Conservation (phyloP, 2,888 invertebrate species). For the Pseudoips prasinana region DNA sequence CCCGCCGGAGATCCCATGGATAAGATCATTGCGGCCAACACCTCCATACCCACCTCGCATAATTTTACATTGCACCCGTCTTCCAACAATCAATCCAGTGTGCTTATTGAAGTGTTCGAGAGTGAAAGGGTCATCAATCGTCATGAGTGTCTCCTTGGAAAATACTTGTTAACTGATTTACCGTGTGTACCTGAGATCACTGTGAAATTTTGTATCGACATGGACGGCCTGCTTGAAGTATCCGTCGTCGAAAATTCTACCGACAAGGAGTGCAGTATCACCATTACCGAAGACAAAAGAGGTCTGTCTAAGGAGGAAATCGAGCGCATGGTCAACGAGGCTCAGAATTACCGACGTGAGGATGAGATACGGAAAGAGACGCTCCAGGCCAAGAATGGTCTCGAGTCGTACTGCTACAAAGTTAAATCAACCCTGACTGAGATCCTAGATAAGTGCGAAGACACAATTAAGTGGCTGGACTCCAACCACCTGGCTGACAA, state of each 20-base stretch:
- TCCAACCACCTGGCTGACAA: slow-evolving; percentile 94
- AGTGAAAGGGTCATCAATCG: slow-evolving; percentile 98
- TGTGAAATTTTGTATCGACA: slow-evolving; percentile 94
- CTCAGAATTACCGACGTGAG: slow-evolving; percentile 94
- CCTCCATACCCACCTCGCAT: slow-evolving; percentile 98
- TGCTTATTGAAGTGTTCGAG: slow-evolving; percentile 95
- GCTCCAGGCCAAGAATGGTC: slow-evolving; percentile 91
- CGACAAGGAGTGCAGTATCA: slow-evolving; percentile 95
- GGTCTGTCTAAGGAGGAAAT: slow-evolving; percentile 96
- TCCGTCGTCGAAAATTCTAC: slow-evolving; percentile 96
- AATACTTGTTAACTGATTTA: slow-evolving; percentile 98
- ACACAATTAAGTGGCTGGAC: slow-evolving; percentile 93
- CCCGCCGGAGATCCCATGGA: slow-evolving; percentile 96
- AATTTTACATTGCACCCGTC: slow-evolving; percentile 98
- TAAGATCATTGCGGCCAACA: slow-evolving; percentile 97
- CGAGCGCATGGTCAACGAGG: slow-evolving; percentile 95
- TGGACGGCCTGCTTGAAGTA: slow-evolving; percentile 98
- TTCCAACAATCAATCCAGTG: slow-evolving; percentile 98
- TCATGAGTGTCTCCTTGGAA: slow-evolving; percentile 97
- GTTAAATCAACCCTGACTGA: slow-evolving; percentile 98
- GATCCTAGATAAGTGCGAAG: slow-evolving; percentile 93
- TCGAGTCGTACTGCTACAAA: slow-evolving; percentile 95
- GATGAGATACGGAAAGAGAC: slow-evolving; percentile 92
- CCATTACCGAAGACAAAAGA: slow-evolving; percentile 96
- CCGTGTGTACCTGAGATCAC: slow-evolving; percentile 96